phyloP scores from a whole-genome alignment of 2,113 vertebrate species.

The Mirounga angustirostris region DNA sequence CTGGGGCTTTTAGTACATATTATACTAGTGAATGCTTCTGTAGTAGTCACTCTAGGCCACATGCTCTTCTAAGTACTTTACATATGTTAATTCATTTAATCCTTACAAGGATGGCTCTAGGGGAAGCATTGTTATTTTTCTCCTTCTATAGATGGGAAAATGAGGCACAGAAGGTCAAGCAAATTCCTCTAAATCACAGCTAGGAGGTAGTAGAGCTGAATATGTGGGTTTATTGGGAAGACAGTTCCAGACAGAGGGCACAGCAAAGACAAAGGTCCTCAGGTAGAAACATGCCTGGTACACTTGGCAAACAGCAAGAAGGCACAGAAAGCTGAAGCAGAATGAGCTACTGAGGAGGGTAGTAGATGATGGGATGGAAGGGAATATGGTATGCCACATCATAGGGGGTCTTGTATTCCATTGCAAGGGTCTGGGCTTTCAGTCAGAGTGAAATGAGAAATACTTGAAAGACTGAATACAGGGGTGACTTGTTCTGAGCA shows the following conservation, averaged over 20 bases:
- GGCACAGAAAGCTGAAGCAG: background rate
- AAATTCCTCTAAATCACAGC: background rate
- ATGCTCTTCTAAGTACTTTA: background rate
- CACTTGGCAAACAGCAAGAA: background rate
- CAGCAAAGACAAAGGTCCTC: background rate
- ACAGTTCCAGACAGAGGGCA: background rate
- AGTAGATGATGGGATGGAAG: accelerated
- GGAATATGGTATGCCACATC: accelerated
- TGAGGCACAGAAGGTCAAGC: background rate
- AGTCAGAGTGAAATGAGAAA: background rate
- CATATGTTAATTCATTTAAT: constrained; percentile 26
- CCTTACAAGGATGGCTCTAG: background rate
- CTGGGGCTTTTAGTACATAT: constrained; percentile 39
- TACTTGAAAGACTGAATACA: background rate
- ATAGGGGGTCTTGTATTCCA: background rate
- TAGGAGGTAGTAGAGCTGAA: background rate
- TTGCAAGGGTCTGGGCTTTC: background rate
- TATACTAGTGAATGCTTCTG: background rate
- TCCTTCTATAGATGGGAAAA: background rate
- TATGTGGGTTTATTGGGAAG: background rate
- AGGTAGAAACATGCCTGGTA: background rate
- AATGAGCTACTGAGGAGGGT: background rate
- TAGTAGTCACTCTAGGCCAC: background rate
- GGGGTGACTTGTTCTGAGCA: background rate
- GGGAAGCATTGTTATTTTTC: background rate